phyloP scores from a whole-genome alignment of 2,888 invertebrate genomes.

The Harpagoxenus sublaevis region DNA sequence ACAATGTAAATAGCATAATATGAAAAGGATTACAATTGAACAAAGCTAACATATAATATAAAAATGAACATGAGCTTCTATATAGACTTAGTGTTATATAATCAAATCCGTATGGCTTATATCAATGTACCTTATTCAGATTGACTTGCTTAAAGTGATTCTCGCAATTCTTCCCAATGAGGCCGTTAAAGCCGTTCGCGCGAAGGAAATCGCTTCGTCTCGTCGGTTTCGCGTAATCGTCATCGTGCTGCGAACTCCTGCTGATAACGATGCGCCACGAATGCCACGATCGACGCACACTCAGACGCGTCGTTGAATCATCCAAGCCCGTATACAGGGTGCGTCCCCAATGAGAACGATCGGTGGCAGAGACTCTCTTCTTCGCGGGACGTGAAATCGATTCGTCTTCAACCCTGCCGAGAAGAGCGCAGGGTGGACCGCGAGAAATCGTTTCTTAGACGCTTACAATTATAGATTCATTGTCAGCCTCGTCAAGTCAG shows the following conservation, averaged over 20 bases:
- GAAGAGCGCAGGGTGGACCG: not conserved
- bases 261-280: not conserved
- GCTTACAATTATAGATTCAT: not conserved
- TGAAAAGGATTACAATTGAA: too few relatives aligned
- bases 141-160: not conserved
- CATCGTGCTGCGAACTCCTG: not conserved
- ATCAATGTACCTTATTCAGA: not conserved
- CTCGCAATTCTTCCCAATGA: not conserved
- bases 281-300: not conserved
- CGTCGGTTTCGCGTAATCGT: not conserved
- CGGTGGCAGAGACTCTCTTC: not conserved
- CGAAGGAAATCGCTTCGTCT: not conserved
- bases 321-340: not conserved
- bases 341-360: not conserved
- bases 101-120: not conserved
- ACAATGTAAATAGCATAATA: too few relatives aligned
- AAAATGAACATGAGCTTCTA: not conserved
- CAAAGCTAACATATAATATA: too few relatives aligned
- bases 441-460: not conserved
- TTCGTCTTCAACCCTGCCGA: not conserved
- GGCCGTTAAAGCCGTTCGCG: not conserved
- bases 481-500: not conserved
- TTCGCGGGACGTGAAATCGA: constrained; percentile 13
- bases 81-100: not conserved
- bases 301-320: not conserved